Conservation (phyloP, 2,888 invertebrate species). For the Drosophila pegasa region DNA sequence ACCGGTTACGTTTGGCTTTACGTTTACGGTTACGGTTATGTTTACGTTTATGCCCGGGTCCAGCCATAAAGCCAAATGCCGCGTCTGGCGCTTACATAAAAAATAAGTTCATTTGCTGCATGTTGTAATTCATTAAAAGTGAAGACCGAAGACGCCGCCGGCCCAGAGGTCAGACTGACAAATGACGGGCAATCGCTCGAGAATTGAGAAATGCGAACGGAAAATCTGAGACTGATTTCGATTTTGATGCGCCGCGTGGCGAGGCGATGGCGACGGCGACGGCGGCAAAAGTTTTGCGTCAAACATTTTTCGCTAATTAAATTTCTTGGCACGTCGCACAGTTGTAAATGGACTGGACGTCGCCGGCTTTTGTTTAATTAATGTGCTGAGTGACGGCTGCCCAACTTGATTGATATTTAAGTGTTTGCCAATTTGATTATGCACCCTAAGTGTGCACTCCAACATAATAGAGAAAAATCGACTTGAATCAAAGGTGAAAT, state of each 20-base stretch:
- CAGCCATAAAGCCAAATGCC: slow-evolving; percentile 62
- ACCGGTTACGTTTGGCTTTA: slow-evolving; percentile 55
- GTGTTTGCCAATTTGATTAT: slow-evolving; percentile 55
- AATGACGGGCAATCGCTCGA: slow-evolving; percentile 33
- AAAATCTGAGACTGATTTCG: slow-evolving; percentile 42
- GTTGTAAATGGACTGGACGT: slow-evolving; percentile 38
- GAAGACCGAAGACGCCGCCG: slow-evolving; percentile 19
- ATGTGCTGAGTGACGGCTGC: slow-evolving; percentile 37
- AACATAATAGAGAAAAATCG: no score
- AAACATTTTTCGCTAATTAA: slow-evolving; percentile 68
- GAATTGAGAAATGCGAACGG: slow-evolving; percentile 1
- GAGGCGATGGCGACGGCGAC: slow-evolving; percentile 45
- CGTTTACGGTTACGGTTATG: slow-evolving; percentile 25
- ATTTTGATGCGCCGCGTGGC: slow-evolving; percentile 38
- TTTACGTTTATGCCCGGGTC: slow-evolving; percentile 39
- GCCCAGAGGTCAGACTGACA: slow-evolving; percentile 33
- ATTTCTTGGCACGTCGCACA: slow-evolving; percentile 69
- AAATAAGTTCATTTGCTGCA: slow-evolving; percentile 60
- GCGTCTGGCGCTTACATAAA: slow-evolving; percentile 66
- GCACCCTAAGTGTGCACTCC: slow-evolving; percentile 16
- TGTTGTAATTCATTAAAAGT: slow-evolving; percentile 67
- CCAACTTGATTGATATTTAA: slow-evolving; percentile 71
- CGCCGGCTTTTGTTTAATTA: slow-evolving; percentile 50
- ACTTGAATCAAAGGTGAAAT: neutral
- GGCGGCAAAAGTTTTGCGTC: slow-evolving; percentile 27